Base-by-base conservation (phyloP, 2,888 invertebrate genomes). In the Caenorhabditis sp. region DNA sequence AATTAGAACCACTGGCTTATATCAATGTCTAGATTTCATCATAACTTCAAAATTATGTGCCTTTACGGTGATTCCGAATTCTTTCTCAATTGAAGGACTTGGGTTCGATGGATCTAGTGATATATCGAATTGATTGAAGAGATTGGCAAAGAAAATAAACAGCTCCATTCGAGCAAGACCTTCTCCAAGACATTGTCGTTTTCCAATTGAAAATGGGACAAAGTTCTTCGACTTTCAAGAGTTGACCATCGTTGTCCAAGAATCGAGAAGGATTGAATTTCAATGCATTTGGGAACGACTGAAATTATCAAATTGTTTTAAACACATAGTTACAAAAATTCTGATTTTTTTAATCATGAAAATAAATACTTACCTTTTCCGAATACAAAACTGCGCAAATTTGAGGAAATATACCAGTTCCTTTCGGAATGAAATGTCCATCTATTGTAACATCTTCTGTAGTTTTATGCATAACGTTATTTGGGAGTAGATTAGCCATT, bases 111-210 rank as follows among this genome's bases (percentile, higher is more conserved):
- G 23, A 31, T 70, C 69, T 5, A 67, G 31, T 1, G 54, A 36
- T 17, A 69, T 68, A 50, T 75, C 26, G 38, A 79, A 79, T 53
- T 71, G 67, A 63, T 79, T 74, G 50, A 74, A 70, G 1, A 79
- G 38, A 57, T 79, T 79, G 10, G 76, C 63, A 31, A 79, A 70
- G 57, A 77, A 77, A 1, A 79, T 26, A 62, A 79, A 79, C 3
- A 79, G 62, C 58, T 79, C 79, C 70, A 77, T 67, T 54, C 58
- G 36, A 0, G 79, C 79, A 20, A 79, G 52, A 57, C 79, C 76
- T 59, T 79, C 79, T 2, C 79, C 79, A 0, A 65, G 70, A 72
- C 79, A 79, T 53, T 79, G 76, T n/a, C 79, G 71, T 59, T 72
- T 74, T 43, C 79, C 79, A n/a, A 77, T 65, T 4, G 79, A 79